These are phyloP conservation scores for Trichomalopsis sarcophagae DNA, from an alignment of 1,140 invertebrate species.

Conservation along the genomic window DNA sequence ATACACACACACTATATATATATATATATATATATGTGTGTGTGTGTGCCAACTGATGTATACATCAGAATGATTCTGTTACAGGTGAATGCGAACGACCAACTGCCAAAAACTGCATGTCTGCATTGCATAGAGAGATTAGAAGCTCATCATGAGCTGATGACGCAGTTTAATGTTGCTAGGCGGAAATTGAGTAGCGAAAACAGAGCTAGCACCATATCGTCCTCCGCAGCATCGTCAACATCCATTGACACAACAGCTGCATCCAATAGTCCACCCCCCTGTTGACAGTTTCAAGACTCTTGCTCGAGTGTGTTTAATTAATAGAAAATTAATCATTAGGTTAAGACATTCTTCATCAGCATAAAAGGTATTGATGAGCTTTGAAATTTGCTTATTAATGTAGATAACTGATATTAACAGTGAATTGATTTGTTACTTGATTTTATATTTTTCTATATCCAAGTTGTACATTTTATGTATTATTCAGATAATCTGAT, in stretches of 20 bases:
- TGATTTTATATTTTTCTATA: neutral
- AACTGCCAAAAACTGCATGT: slow-evolving; percentile 84
- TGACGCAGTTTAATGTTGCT: slow-evolving; percentile 76
- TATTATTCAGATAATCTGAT: neutral
- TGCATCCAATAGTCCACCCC: slow-evolving; percentile 64
- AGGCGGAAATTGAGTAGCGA: slow-evolving; percentile 66
- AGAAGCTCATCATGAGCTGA: slow-evolving; percentile 81
- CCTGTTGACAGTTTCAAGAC: slow-evolving; percentile 44
- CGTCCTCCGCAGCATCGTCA: slow-evolving; percentile 59
- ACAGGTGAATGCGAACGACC: slow-evolving; percentile 83
- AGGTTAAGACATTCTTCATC: slow-evolving; percentile 45
- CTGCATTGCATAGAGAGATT: slow-evolving; percentile 81
- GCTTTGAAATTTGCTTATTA: slow-evolving; percentile 13
- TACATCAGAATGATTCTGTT: slow-evolving; percentile 53
- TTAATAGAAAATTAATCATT: slow-evolving; percentile 46
- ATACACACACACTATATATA: no score
- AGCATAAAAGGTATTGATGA: slow-evolving; percentile 12
- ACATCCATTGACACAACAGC: slow-evolving; percentile 63
- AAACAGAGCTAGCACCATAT: slow-evolving; percentile 61
- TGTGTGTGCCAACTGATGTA: neutral
- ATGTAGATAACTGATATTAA: slow-evolving; percentile 35
- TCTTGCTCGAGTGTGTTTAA: slow-evolving; percentile 40
- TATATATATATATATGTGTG: neutral
- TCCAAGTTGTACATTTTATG: slow-evolving; percentile 15
- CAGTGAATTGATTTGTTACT: slow-evolving; percentile 17